Base-by-base conservation (phyloP, 2,797 vertebrate species). In the Gephyroberyx darwinii region DNA sequence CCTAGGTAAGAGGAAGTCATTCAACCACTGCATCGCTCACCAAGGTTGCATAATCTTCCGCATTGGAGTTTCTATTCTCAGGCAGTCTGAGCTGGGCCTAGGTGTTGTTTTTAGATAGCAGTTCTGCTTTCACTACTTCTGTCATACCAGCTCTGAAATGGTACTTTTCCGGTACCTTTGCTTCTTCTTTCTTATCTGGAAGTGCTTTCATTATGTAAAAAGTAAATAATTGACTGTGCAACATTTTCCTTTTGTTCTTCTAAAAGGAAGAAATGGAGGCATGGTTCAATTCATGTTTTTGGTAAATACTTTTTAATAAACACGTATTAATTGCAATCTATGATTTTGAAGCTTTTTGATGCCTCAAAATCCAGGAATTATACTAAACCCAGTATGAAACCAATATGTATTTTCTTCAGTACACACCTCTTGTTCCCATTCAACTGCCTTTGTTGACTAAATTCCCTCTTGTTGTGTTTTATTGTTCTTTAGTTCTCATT, bases 1-100 rank as follows among this genome's bases (percentile, higher is more conserved):
- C 90, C 93, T 99, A 75, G 98, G 98, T 99, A 77, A 92, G 92
- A 72, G 14, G n/a, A 59, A 53, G 48, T 0, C 1, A 4, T 0
- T 20, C 39, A 4, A 26, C 14, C 6, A 1, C 31, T n/a, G 20
- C n/a, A 3, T 51, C 35, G 12, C 37, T 56, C 51, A 30, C 22
- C 37, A 2, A 13, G 20, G 62, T 52, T 37, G n/a, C 43, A 13
- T 47, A 62, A 62, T 33, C 54, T 56, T 33, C 31, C 1, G 26
- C 1, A 2, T 5, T 13, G 37, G 2, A 53, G 13, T 37, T 68
- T 61, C 8, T 55, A 1, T 26, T 74, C 68, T 22, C 17, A 37
- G 51, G 55, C 33, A 17, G 35, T 43, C 74, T 54, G 2, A 31
- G 51, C 9, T 45, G 8, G 26, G 0, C 64, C 14, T 26, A 16